phyloP scores from a whole-genome alignment of 2,113 vertebrate genomes.

The Phyllopteryx taeniolatus region DNA sequence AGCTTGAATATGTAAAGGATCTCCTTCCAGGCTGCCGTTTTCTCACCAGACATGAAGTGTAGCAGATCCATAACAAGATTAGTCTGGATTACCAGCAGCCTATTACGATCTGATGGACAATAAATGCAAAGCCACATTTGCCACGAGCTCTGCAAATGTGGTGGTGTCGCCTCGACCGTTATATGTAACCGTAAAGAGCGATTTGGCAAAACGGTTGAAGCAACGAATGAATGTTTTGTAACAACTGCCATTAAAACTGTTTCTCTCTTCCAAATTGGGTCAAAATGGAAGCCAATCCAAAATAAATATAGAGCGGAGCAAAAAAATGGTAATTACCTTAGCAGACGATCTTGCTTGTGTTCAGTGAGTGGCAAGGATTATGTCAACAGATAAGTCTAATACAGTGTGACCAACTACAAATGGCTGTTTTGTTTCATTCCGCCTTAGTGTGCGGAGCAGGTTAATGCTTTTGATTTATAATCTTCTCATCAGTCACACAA shows the following conservation, averaged over 20 bases:
- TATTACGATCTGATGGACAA: conserved; percentile 37
- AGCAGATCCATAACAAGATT: conserved; percentile 63
- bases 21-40: conserved; percentile 46
- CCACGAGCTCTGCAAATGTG: conserved; percentile 25
- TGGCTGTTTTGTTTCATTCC: neutral
- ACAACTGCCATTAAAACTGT: conserved; percentile 12
- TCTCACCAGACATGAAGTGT: conserved; percentile 38
- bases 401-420: neutral
- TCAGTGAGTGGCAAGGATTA: neutral
- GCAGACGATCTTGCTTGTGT: conserved; percentile 18
- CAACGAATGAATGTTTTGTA: neutral
- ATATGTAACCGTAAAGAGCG: neutral
- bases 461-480: neutral
- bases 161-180: conserved; percentile 2
- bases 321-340: conserved; percentile 12
- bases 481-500: neutral
- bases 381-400: neutral
- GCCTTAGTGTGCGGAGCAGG: conserved; percentile 1
- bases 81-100: conserved; percentile 52
- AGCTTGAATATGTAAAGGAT: conserved; percentile 59
- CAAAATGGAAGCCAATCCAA: conserved; percentile 21
- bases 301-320: conserved; percentile 13
- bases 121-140: conserved; percentile 24
- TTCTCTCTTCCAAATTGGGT: conserved; percentile 42
- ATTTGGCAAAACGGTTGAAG: neutral